Evolutionary conservation across 2,797 vertebrate genomes (phyloP).

Genomic region (Halcyon badia): DNA sequence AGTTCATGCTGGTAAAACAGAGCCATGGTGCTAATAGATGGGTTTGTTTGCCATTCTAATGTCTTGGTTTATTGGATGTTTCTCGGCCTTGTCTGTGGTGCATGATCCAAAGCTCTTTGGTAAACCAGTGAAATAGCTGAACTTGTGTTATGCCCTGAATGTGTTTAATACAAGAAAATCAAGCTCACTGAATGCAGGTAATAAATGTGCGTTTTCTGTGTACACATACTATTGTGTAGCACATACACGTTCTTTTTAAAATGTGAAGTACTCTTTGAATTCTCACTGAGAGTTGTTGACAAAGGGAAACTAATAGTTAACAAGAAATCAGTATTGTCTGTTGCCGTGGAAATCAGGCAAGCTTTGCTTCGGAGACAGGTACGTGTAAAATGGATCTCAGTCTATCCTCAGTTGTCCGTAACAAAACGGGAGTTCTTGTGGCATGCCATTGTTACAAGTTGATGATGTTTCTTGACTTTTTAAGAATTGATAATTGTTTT

Average conservation of each 20-base stretch:
- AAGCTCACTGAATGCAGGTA: neutral
- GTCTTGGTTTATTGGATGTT: constrained; percentile 20
- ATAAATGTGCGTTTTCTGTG: neutral
- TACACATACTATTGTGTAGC: neutral
- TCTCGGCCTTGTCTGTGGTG: constrained; percentile 37
- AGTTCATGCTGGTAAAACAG: constrained; percentile 44
- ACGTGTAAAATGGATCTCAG: neutral
- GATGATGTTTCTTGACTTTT: neutral
- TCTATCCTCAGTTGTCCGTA: neutral
- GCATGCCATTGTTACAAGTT: neutral
- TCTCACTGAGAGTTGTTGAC: neutral
- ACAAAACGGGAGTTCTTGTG: neutral
- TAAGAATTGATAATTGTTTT: neutral
- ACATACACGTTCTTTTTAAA: neutral
- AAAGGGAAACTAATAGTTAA: neutral
- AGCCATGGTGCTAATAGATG: neutral
- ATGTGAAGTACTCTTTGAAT: neutral
- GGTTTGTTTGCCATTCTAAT: constrained; percentile 17
- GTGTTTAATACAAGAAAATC: constrained; percentile 20
- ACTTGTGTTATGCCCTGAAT: neutral
- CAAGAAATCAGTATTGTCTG: neutral
- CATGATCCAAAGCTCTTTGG: neutral
- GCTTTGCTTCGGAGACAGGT: neutral
- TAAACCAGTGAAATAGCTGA: neutral
- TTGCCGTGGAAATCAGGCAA: neutral